Conservation (phyloP, 2,113 vertebrate species). For the Carollia perspicillata region DNA sequence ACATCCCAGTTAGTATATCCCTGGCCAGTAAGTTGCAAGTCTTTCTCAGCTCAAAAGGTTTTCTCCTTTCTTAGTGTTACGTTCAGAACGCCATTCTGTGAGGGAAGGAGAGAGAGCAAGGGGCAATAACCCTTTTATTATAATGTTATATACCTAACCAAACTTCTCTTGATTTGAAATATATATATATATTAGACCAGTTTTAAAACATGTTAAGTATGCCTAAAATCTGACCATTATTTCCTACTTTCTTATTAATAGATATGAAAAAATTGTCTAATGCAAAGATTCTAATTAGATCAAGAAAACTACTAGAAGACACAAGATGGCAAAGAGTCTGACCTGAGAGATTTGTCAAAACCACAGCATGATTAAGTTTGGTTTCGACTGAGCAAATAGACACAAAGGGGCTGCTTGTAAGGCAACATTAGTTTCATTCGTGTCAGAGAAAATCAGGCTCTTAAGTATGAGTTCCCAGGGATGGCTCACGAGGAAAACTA, state of each 20-base stretch:
- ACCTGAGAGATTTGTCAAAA: neutral
- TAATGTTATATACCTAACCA: neutral
- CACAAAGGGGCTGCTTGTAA: neutral
- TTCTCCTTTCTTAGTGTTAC: neutral
- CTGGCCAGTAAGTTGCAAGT: neutral
- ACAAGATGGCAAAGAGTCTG: neutral
- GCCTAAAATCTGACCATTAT: constrained; percentile 8
- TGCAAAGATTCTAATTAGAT: neutral
- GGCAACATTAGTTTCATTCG: neutral
- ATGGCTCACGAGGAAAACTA: constrained; percentile 1
- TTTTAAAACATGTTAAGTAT: neutral
- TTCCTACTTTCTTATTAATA: neutral
- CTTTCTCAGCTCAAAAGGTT: neutral
- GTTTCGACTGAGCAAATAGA: neutral
- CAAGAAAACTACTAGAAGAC: constrained; percentile 34
- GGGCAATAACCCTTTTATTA: neutral
- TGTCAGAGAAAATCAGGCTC: neutral
- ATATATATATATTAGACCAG: neutral
- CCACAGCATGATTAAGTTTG: constrained; percentile 15
- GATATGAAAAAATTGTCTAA: neutral
- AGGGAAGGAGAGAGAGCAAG: neutral
- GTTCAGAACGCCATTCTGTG: neutral
- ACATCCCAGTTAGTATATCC: neutral
- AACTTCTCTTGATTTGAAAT: neutral
- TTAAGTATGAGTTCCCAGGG: neutral